Percentiles rank a stretch among this genome's conserved stretches.
Evolutionary conservation across 2,888 invertebrate species (phyloP).

Genomic region (Rhingia campestris): DNA sequence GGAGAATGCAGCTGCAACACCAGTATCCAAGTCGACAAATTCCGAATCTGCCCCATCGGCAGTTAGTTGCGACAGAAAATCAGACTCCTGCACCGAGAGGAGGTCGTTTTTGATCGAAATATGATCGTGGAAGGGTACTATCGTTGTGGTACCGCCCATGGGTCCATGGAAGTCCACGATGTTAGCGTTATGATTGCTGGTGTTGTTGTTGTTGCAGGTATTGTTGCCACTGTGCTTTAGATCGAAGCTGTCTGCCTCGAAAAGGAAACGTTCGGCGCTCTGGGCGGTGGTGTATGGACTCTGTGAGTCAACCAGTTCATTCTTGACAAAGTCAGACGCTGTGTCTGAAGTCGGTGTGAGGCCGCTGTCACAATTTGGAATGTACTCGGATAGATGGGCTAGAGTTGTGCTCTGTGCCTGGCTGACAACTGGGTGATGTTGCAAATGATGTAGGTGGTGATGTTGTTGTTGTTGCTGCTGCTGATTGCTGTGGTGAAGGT

Average conservation of each 20-base stretch:
- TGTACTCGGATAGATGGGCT: slow-evolving; percentile 78
- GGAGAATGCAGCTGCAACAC: slow-evolving; percentile 80
- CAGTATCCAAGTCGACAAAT: slow-evolving; percentile 82
- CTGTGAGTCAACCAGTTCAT: slow-evolving; percentile 81
- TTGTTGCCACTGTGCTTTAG: slow-evolving; percentile 78
- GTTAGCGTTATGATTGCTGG: slow-evolving; percentile 75
- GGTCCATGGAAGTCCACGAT: slow-evolving; percentile 77
- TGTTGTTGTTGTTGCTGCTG: slow-evolving; percentile 73
- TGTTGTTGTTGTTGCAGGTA: slow-evolving; percentile 76
- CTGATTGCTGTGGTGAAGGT: slow-evolving; percentile 53
- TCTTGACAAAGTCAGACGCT: slow-evolving; percentile 82
- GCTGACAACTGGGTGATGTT: slow-evolving; percentile 72
- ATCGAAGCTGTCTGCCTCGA: slow-evolving; percentile 81
- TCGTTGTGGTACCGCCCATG: slow-evolving; percentile 76
- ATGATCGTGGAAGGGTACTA: slow-evolving; percentile 80
- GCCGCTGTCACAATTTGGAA: slow-evolving; percentile 79
- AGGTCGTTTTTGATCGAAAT: slow-evolving; percentile 81
- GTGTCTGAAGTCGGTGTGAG: slow-evolving; percentile 77
- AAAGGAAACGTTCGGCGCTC: slow-evolving; percentile 82
- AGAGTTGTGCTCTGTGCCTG: slow-evolving; percentile 54
- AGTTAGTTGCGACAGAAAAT: slow-evolving; percentile 80
- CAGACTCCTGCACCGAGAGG: slow-evolving; percentile 77
- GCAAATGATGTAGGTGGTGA: slow-evolving; percentile 74
- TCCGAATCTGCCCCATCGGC: slow-evolving; percentile 80
- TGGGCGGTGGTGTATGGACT: slow-evolving; percentile 82